Evolutionary conservation across 1,140 invertebrate genomes (phyloP).

Genomic region (Neuroterus valhalla): DNA sequence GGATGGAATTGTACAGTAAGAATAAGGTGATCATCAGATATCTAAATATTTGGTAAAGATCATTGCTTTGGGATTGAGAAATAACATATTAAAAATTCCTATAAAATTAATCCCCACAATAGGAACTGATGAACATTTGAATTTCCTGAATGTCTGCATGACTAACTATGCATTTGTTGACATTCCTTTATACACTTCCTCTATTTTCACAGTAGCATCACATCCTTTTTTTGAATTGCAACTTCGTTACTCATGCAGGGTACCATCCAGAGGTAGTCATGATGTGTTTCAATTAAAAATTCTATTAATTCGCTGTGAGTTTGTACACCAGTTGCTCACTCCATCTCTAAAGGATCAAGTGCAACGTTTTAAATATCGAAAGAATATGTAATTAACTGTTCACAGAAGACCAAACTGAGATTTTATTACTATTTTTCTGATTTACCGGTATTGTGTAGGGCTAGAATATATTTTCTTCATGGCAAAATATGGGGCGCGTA

Average conservation of each 20-base stretch:
- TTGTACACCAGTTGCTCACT: conserved; percentile 3
- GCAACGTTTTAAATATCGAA: not conserved
- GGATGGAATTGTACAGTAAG: no score
- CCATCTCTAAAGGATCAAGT: not conserved
- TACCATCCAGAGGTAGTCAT: conserved; percentile 13
- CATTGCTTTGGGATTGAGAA: no score
- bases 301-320: conserved; percentile 27
- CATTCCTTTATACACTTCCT: not conserved
- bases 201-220: conserved; percentile 5
- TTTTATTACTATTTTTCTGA: no score
- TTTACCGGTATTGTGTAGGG: no score
- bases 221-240: not conserved
- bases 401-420: not conserved
- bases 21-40: no score
- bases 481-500: no score
- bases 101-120: no score
- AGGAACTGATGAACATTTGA: no score
- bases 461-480: no score
- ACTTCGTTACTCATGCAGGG: conserved; percentile 24
- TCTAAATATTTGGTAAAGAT: no score
- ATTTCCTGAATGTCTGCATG: no score
- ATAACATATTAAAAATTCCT: no score
- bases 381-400: conserved; percentile 11
- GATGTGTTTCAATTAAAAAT: conserved; percentile 26
- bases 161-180: not conserved